Base-by-base conservation (phyloP, 2,113 vertebrate species). In the Hippocampus zosterae region DNA sequence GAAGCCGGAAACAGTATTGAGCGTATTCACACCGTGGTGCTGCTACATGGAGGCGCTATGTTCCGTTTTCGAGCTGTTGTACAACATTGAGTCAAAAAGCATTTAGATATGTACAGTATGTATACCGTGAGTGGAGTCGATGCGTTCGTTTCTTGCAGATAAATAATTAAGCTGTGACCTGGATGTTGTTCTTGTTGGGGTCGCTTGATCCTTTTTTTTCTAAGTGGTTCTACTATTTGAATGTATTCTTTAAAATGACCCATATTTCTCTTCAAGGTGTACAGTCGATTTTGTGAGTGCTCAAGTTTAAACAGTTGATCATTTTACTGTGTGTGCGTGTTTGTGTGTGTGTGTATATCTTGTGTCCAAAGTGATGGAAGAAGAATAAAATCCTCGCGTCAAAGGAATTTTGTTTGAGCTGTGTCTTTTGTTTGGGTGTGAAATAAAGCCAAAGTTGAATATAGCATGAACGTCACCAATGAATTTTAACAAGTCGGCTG, bases 331-430 rank as follows among this genome's bases (percentile, higher is more conserved):
- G 44, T 46, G 11, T 15, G 44, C 18, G 18, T 40, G 8, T 62
- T 3, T 62, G 10, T 3, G 50, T 11, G 10, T 23, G 10, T 64
- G 21, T 64, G n/a, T 46, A 10, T 82, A 77, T 86, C 71, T 75
- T 80, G 83, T 87, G 83, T 83, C 75, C 6, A 42, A 86, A 80
- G 74, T 81, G 65, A 74, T 80, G 65, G 81, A 83, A 77, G 60
- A 88, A 81, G 60, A 88, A 81, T 87, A 84, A 89, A 87, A 67
- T 15, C 75, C 52, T 79, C 79, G 80, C 76, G 65, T 82, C 79
- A 79, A 44, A 52, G 5, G 33, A 37, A 67, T 23, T 76, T 79
- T 65, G 67, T 61, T 33, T 67, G 57, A 29, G 46, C 41, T 41
- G 29, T 73, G 52, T 60, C 33, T 81, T 42, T 82, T 69, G n/a